Percentiles rank a stretch among this genome's conserved stretches.
Conservation (phyloP, 2,888 invertebrate species). For the Conomelus anceps region DNA sequence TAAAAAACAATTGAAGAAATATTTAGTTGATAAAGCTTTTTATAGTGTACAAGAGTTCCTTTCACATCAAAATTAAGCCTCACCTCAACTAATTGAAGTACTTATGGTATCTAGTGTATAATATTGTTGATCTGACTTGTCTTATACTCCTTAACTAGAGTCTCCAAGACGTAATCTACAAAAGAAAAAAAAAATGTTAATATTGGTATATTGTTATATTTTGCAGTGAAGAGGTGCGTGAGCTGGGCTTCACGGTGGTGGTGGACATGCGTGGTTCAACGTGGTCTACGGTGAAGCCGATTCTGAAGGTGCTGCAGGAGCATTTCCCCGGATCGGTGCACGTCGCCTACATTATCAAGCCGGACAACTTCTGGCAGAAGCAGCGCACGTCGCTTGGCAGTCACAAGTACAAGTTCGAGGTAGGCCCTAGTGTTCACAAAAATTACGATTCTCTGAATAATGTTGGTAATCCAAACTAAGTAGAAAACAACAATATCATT, state of each 20-base stretch:
- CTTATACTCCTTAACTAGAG: no score
- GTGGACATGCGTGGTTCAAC: constrained; percentile 97
- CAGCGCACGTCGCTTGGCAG: constrained; percentile 94
- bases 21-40: no score
- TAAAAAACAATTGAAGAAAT: no score
- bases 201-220: constrained; percentile 38
- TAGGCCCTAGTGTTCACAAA: constrained; percentile 42
- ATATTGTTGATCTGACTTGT: no score
- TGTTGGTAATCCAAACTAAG: no score
- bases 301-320: constrained; percentile 93
- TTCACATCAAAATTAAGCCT: no score
- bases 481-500: not conserved
- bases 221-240: constrained; percentile 76
- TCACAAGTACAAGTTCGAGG: constrained; percentile 98
- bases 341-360: constrained; percentile 94
- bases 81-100: no score
- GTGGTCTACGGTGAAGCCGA: constrained; percentile 95
- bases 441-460: no score
- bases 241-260: constrained; percentile 88
- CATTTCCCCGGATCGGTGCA: constrained; percentile 87
- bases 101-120: no score
- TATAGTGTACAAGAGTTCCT: no score
- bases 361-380: constrained; percentile 99
- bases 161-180: no score
- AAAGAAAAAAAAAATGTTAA: no score